phyloP scores from a whole-genome alignment of 2,888 invertebrate genomes.

The Patella pellucida region DNA sequence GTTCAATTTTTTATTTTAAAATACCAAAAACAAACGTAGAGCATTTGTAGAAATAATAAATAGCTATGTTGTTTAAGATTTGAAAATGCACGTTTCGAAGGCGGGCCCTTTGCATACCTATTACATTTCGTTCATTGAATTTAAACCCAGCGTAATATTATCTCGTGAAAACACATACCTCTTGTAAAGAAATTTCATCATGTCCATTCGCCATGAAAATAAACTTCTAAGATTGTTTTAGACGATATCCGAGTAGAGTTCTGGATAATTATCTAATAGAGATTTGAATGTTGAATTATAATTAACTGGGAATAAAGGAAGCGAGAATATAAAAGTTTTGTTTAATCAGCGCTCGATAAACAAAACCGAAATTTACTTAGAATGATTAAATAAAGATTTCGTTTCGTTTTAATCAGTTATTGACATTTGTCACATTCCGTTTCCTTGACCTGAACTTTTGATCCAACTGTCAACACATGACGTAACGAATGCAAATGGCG shows the following conservation, averaged over 20 bases:
- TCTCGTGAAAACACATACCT: background rate
- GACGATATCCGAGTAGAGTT: background rate
- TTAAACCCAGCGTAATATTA: background rate
- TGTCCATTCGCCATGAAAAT: background rate
- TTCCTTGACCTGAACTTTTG: background rate
- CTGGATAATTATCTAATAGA: no score
- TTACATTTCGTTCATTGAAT: no score
- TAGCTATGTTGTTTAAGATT: no score
- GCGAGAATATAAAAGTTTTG: background rate
- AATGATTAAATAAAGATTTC: constrained; percentile 7
- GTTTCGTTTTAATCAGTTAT: constrained; percentile 8
- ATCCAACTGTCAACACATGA: constrained; percentile 1
- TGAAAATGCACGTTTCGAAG: no score
- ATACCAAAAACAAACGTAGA: no score
- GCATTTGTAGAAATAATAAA: no score
- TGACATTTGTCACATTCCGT: background rate
- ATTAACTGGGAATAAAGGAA: background rate
- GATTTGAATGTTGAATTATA: no score
- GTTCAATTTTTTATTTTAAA: no score
- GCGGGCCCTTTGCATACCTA: no score
- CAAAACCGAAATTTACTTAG: constrained; percentile 9
- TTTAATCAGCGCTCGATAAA: background rate
- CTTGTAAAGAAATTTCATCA: background rate
- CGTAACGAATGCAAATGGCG: constrained; percentile 10
- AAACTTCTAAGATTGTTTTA: constrained; percentile 1